These are phyloP conservation scores for Macrotis lagotis DNA, from an alignment of 2,113 vertebrate species.

Conservation along the genomic window DNA sequence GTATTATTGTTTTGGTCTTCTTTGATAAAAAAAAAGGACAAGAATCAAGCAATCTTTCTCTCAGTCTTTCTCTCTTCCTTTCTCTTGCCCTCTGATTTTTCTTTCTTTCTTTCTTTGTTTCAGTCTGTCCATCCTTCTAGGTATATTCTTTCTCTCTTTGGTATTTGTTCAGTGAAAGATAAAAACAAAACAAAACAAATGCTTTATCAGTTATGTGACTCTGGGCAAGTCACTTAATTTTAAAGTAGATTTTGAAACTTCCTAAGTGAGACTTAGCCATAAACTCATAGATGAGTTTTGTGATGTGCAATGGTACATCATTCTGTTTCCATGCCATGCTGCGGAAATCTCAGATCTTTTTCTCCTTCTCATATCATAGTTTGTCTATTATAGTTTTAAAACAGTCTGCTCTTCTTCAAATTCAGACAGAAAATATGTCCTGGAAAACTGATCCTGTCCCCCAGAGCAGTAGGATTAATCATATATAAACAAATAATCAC, in stretches of 20 bases:
- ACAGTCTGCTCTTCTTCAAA: background rate
- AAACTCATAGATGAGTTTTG: background rate
- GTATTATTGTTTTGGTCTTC: too few relatives aligned
- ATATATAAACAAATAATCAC: background rate
- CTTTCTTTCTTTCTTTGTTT: too few relatives aligned
- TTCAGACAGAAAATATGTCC: background rate
- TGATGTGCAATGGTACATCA: background rate
- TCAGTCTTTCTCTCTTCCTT: too few relatives aligned
- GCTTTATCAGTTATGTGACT: background rate
- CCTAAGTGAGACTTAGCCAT: background rate
- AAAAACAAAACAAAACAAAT: too few relatives aligned
- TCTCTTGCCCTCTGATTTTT: too few relatives aligned
- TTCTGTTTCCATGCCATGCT: background rate
- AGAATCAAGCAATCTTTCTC: too few relatives aligned
- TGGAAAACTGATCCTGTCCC: background rate
- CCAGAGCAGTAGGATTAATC: background rate
- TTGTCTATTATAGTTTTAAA: background rate
- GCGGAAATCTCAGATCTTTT: background rate
- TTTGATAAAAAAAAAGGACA: too few relatives aligned
- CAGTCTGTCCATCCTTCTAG: too few relatives aligned
- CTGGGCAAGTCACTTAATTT: background rate
- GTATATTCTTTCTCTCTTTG: too few relatives aligned
- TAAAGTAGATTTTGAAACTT: background rate
- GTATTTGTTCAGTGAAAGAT: too few relatives aligned
- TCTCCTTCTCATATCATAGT: background rate